Base-by-base conservation (phyloP, 2,797 vertebrate genomes). In the Chelon auratus region DNA sequence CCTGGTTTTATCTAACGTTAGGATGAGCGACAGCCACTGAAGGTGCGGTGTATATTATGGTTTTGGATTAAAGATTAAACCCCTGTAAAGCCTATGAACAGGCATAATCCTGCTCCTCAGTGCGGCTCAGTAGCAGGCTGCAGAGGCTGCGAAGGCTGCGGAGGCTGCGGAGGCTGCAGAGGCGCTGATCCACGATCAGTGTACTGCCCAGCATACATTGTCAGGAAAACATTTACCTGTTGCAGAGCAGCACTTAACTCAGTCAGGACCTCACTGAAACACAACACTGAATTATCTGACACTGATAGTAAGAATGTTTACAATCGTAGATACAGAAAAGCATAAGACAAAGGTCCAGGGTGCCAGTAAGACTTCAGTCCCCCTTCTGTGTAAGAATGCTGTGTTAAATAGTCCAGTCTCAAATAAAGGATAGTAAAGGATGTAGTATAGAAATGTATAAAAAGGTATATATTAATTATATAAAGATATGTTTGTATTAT, bases 51-150 rank as follows among this genome's bases (percentile, higher is more conserved):
- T 85, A 71, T 82, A 71, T 85, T 83, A 80, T 87, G 80, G 60
- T 82, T 85, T 80, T 83, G 79, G 85, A 84, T 81, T 86, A 80
- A 73, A 87, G 84, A 78, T 87, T 88, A 82, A 88, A 83, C 75
- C 39, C 60, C 58, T 63, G 78, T 60, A 87, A 87, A 89, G 77
- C 83, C 80, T 4, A n/a, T 75, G 75, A 82, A 77, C 81, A 63
- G 73, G 61, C 43, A 64, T 90, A 84, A 92, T 91, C 89, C 85
- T 30, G 67, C 80, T 87, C 81, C 83, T 81, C 72, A 83, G 87
- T 50, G 17, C 62, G 20, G 67, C 72, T 81, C 68, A 85, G 81
- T 68, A 56, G 65, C 56, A 15, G 78, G 40, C 45, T 61, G 66
- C 53, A 11, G 43, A 78, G 75, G 55, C 48, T 33, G 5, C 30